Evolutionary conservation across 2,888 invertebrate species (phyloP).

Genomic region (Rhodophaea formosa): DNA sequence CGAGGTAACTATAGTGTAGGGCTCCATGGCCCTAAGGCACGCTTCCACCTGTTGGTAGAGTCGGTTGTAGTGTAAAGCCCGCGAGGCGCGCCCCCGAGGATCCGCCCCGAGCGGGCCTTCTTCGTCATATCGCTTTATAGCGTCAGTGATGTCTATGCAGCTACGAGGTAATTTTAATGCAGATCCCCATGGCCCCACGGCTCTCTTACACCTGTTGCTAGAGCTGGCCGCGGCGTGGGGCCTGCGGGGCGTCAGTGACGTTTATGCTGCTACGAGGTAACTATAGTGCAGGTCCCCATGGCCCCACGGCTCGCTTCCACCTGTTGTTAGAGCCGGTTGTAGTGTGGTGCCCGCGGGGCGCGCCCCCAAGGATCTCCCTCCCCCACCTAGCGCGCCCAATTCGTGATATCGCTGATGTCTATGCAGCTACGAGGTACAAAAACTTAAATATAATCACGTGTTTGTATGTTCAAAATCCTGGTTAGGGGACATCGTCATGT

Average conservation of each 20-base stretch:
- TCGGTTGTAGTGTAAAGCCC: conserved; percentile 60
- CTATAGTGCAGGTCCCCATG: conserved; percentile 37
- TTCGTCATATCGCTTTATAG: conserved; percentile 55
- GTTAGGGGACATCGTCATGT: too few relatives aligned
- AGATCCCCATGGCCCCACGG: conserved; percentile 55
- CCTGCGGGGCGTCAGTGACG: conserved; percentile 48
- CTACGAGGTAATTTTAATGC: conserved; percentile 44
- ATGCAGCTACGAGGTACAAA: conserved; percentile 53
- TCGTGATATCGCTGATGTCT: conserved; percentile 52
- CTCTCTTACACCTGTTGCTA: conserved; percentile 53
- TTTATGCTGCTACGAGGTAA: conserved; percentile 50
- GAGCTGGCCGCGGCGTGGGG: conserved; percentile 63
- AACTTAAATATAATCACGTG: background rate
- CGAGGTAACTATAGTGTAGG: conserved; percentile 45
- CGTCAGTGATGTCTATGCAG: conserved; percentile 48
- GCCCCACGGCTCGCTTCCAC: conserved; percentile 55
- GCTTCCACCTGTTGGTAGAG: conserved; percentile 53
- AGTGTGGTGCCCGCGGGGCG: conserved; percentile 58
- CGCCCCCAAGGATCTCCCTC: conserved; percentile 54
- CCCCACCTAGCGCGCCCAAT: conserved; percentile 57
- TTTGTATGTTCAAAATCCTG: background rate
- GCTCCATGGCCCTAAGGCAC: conserved; percentile 56
- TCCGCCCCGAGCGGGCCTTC: conserved; percentile 54
- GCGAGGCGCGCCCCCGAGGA: conserved; percentile 52
- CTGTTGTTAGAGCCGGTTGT: conserved; percentile 54